Conservation (phyloP, 2,113 vertebrate genomes). For the Corythornis cristatus region DNA sequence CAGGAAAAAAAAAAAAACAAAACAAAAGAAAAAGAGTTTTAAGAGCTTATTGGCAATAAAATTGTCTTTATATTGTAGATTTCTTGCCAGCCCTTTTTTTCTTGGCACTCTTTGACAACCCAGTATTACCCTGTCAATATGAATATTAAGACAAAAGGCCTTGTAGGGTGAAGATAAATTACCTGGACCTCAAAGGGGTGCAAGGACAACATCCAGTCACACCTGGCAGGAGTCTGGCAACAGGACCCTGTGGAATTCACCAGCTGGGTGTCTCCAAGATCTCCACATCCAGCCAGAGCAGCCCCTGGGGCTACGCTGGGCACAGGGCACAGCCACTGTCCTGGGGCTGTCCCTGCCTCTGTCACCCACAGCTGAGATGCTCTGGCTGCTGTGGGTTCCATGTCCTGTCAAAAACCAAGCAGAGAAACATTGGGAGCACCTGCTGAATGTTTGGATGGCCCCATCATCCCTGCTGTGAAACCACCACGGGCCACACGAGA, state of each 20-base stretch:
- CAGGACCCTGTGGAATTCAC: accelerated
- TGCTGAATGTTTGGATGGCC: not conserved
- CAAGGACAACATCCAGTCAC: not conserved
- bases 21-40: conserved; percentile 67
- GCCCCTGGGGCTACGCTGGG: accelerated
- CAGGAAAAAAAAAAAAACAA: conserved; percentile 65
- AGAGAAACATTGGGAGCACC: not conserved
- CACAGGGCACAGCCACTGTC: not conserved
- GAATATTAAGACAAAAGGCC: not conserved
- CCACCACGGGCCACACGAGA: not conserved
- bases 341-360: not conserved
- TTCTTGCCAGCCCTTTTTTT: conserved; percentile 63
- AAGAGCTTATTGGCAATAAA: conserved; percentile 92
- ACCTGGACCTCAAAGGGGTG: not conserved
- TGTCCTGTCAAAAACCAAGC: not conserved
- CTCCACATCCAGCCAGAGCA: not conserved
- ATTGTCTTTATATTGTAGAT: conserved; percentile 87
- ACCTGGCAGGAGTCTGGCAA: not conserved
- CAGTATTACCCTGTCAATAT: not conserved
- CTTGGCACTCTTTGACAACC: not conserved
- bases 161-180: not conserved
- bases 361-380: not conserved
- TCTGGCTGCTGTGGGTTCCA: not conserved
- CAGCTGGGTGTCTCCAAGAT: not conserved
- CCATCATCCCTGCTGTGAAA: not conserved